A percentile compares a stretch with the other conserved stretches of the same genome.
Conservation (phyloP, 2,113 vertebrate species). For the Mastomys natalensis region DNA sequence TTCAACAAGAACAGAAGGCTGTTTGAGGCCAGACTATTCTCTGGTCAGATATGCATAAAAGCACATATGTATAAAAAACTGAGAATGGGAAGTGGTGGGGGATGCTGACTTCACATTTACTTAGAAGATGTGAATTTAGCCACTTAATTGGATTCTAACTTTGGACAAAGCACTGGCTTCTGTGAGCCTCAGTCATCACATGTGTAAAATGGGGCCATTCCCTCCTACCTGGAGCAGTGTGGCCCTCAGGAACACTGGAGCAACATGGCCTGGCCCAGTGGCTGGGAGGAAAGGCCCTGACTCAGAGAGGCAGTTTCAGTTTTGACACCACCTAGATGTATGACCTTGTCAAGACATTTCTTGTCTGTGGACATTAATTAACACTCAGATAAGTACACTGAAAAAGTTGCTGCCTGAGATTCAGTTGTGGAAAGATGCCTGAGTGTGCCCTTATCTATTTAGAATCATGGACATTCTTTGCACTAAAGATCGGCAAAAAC, state of each 20-base stretch:
- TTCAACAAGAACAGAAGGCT: not conserved
- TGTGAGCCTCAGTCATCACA: not conserved
- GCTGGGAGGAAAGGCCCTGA: not conserved
- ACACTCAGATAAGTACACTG: not conserved
- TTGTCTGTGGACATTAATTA: not conserved
- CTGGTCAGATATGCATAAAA: not conserved
- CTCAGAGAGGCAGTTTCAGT: not conserved
- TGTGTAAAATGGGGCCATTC: conserved; percentile 5
- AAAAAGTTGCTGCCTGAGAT: not conserved
- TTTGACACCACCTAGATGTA: not conserved
- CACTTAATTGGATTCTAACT: not conserved
- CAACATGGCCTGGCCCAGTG: not conserved
- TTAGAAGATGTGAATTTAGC: not conserved
- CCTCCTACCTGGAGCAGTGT: not conserved
- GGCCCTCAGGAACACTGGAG: too few relatives aligned
- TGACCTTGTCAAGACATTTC: not conserved
- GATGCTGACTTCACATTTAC: not conserved
- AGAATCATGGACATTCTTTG: conserved; percentile 8
- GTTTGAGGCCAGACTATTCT: not conserved
- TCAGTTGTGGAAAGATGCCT: not conserved
- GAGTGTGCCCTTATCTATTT: not conserved
- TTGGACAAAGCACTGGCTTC: not conserved
- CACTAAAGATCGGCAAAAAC: not conserved
- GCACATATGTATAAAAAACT: not conserved
- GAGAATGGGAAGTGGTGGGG: not conserved